These are phyloP conservation scores for Drosophila peninsularis DNA, from an alignment of 2,888 invertebrate genomes.

Conservation along the genomic window DNA sequence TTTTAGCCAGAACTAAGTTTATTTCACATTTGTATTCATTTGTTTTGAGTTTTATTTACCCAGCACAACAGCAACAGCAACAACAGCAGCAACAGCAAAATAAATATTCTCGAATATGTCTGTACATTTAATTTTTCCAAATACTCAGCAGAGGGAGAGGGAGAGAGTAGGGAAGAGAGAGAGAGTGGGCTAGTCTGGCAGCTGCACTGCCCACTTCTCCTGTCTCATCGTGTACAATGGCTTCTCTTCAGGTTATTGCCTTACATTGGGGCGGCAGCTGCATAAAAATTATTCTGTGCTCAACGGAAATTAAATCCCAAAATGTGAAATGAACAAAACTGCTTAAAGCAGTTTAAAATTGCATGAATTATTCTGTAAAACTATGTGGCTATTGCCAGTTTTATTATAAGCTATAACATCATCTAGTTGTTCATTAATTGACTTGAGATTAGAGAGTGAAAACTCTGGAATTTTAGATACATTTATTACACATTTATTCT, in stretches of 20 bases:
- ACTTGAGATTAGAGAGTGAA: too few species aligned
- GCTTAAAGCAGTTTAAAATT: conserved; percentile 1
- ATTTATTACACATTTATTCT: too few species aligned
- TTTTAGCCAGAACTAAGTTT: conserved; percentile 64
- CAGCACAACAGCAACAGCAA: conserved; percentile 33
- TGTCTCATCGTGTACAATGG: conserved; percentile 12
- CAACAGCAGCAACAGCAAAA: conserved; percentile 17
- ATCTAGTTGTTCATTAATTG: not conserved
- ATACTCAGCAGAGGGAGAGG: conserved; percentile 20
- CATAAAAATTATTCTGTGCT: conserved; percentile 16
- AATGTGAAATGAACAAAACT: conserved; percentile 3
- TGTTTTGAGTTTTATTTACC: conserved; percentile 75
- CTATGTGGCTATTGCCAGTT: not conserved
- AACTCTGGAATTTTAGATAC: too few species aligned
- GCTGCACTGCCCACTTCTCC: not conserved
- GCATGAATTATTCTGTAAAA: too few species aligned
- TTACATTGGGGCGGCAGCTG: conserved; percentile 20
- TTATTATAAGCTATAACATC: not conserved
- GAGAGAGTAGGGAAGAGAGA: not conserved
- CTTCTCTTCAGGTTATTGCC: conserved; percentile 43
- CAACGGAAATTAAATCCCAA: conserved; percentile 19
- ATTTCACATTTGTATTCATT: conserved; percentile 77
- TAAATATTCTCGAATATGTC: conserved; percentile 28
- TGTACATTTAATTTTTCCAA: conserved; percentile 57
- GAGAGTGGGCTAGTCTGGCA: not conserved